These are phyloP conservation scores for Alitta virens DNA, from an alignment of 2,888 invertebrate genomes.

Conservation along the genomic window DNA sequence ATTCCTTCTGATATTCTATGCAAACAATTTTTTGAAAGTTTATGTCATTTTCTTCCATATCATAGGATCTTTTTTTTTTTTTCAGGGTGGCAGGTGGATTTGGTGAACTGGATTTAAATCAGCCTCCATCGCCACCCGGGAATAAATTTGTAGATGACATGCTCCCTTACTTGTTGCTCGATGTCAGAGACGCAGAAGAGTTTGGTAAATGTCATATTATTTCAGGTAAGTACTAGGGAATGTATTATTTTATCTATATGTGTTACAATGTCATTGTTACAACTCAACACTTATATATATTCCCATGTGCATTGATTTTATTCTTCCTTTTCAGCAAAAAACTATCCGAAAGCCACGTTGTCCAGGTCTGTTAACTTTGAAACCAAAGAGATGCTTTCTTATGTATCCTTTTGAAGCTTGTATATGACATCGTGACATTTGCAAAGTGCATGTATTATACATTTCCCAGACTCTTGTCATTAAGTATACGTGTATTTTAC, in stretches of 20 bases:
- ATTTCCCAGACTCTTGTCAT: too few species aligned
- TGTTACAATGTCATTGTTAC: too few species aligned
- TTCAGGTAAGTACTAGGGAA: constrained; percentile 42
- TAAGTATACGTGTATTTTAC: too few species aligned
- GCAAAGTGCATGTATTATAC: too few species aligned
- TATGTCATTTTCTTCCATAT: too few species aligned
- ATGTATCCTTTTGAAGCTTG: constrained; percentile 56
- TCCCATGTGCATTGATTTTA: too few species aligned
- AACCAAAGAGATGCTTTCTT: constrained; percentile 55
- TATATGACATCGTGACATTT: too few species aligned
- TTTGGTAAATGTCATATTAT: constrained; percentile 56
- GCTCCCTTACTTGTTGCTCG: constrained; percentile 58
- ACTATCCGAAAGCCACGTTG: constrained; percentile 57
- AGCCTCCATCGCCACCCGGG: constrained; percentile 17
- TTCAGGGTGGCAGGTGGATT: constrained; percentile 51
- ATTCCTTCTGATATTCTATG: too few species aligned
- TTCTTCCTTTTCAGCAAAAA: constrained; percentile 56
- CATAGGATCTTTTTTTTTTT: not conserved
- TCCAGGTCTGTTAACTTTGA: constrained; percentile 58
- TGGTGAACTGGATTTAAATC: constrained; percentile 51
- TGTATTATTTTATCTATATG: not conserved
- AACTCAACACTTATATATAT: too few species aligned
- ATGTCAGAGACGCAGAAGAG: constrained; percentile 55
- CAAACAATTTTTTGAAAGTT: too few species aligned
- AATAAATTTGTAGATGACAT: constrained; percentile 24